Evolutionary conservation across 2,888 invertebrate genomes (phyloP), one percentile per base, ranked within the genome.

Genomic region (Ormia ochracea): DNA sequence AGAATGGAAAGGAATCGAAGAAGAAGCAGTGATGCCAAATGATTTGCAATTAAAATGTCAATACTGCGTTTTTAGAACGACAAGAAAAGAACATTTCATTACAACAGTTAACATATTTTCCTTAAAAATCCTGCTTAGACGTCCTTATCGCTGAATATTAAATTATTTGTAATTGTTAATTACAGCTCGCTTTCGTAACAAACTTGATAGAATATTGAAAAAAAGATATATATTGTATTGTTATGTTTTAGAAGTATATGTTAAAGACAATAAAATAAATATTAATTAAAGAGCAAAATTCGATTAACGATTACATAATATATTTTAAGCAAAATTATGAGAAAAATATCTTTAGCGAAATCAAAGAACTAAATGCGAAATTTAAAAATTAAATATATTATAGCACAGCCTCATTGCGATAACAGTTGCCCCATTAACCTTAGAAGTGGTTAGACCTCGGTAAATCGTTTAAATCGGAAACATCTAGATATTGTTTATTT

Each of bases 251-350:
- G 54, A 77, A 50, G 82, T 85, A 83, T 84, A 86, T 84, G 85
- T 86, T 85, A 83, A 83, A 84, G 86, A 86, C 86, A 86, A 86
- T 86, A 86, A 86, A 81, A 82, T 23, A 52, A 74, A 65, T 54
- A 14, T 36, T 63, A 63, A 61, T 52, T 61, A 36, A 63, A 65
- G 1, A 56, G 17, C 28, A 50, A 48, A 73, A 73, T 73, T 59
- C 73, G 73, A 58, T 61, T 41, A 41, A 61, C 9, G 59, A 38
- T 33, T 38, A 48, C 38, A 26, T 19, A 59, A 38, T 4, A 14
- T 14, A 59, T 31, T 36, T 4, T 45, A 45, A 56, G 14, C 28
- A 74, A 59, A 54, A 38, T 63, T 50, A 50, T 56, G 14, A 14
- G n/a, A 52, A 21, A 48, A 45, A 41, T 26, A 52, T 17, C 2